Evolutionary conservation across 1,140 invertebrate species (phyloP), one percentile per base, ranked within the genome.

Genomic region (Drosophila tsacasi): DNA sequence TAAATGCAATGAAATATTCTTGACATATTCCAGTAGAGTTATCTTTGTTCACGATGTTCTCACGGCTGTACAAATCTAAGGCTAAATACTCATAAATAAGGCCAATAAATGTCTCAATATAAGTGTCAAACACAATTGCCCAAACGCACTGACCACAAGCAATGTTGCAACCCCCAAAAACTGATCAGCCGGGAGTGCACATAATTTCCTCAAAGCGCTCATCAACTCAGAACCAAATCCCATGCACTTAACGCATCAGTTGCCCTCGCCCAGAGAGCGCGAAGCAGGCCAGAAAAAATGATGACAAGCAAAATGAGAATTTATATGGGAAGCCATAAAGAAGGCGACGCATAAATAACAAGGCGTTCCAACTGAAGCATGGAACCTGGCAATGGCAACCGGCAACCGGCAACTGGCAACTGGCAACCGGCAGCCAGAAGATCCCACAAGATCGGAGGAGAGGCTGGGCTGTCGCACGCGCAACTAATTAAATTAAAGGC

Each of bases 271-370:
- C 49, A 76, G 59, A 62, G 37, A 60, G 32, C 49, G 23, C 49
- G 62, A 46, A 35, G 64, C 50, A 60, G 15, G 23, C 47, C 40
- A 79, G n/a, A 77, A 59, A 72, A 85, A 87, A 89, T 79, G 77
- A 84, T 81, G 84, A 87, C 84, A 87, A 66, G 55, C 84, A 60
- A 55, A 84, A 87, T 87, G 84, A 90, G 68, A 89, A 87, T 87
- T 87, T 87, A 87, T 87, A 87, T 87, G 84, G 74, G 84, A 87
- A 87, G 85, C 84, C 85, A 89, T 87, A 87, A 89, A 87, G 73
- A 84, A 89, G 64, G 68, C 85, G 64, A 81, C 63, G 84, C 84
- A 90, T 89, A 84, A 87, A 87, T 87, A 87, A 87, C 62, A 57
- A 61, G 67, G 76, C 66, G 67, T 78, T 66, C 65, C 81, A 69